phyloP scores from a whole-genome alignment of 1,140 invertebrate species.

The Zophobas morio region DNA sequence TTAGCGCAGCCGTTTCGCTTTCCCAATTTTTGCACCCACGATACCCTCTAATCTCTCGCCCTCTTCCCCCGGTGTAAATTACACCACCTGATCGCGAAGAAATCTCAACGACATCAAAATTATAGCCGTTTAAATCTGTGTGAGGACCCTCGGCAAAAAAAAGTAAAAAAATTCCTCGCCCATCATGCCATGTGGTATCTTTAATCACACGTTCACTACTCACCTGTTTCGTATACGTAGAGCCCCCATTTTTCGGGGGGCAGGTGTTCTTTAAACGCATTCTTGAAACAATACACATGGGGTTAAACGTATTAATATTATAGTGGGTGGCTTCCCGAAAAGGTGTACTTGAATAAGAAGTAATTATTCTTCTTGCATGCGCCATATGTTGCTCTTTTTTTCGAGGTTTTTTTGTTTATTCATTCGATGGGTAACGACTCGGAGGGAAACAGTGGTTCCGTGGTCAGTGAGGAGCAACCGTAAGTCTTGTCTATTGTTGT shows the following conservation, averaged over 20 bases:
- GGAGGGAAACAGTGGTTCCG: neutral
- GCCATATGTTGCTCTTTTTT: conserved; percentile 49
- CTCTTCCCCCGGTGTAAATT: conserved; percentile 26
- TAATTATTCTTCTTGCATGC: conserved; percentile 55
- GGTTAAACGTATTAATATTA: conserved; percentile 42
- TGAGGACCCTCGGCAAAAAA: conserved; percentile 6
- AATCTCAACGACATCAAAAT: conserved; percentile 52
- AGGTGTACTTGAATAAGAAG: conserved; percentile 56
- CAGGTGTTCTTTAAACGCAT: conserved; percentile 50
- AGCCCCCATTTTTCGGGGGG: conserved; percentile 18
- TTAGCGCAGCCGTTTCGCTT: no score
- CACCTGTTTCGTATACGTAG: conserved; percentile 13
- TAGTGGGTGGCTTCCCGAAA: conserved; percentile 54
- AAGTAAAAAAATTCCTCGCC: conserved; percentile 17
- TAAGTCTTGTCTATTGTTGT: no score
- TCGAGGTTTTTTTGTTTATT: neutral
- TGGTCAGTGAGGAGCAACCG: no score
- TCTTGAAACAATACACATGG: conserved; percentile 55
- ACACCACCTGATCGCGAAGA: conserved; percentile 38
- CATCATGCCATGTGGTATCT: conserved; percentile 27
- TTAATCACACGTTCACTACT: conserved; percentile 41
- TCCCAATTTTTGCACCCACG: no score
- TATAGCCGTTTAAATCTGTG: conserved; percentile 53
- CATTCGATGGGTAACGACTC: neutral
- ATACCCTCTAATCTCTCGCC: neutral